These are phyloP conservation scores for Andricus quercusramuli DNA, from an alignment of 2,888 invertebrate species.

Conservation along the genomic window DNA sequence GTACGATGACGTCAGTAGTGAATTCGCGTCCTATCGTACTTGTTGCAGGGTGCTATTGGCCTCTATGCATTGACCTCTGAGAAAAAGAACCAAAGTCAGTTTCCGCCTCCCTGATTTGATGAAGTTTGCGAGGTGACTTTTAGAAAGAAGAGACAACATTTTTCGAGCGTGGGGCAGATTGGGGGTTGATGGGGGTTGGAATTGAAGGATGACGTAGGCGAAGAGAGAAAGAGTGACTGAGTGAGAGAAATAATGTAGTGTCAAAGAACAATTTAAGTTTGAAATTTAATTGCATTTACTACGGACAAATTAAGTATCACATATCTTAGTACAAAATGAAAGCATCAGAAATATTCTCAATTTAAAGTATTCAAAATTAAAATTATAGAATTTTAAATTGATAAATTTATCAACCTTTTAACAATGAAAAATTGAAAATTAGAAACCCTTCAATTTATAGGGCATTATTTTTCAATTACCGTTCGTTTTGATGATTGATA, in stretches of 20 bases:
- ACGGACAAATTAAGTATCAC: not conserved
- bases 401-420: too few species aligned
- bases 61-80: constrained; percentile 50
- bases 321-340: not conserved
- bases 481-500: too few species aligned
- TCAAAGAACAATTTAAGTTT: not conserved
- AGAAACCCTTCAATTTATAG: too few species aligned
- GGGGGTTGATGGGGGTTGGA: constrained; percentile 5
- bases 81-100: constrained; percentile 23
- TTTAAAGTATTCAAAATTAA: too few species aligned
- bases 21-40: constrained; percentile 63
- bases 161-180: not conserved
- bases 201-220: not conserved
- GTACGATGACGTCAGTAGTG: constrained; percentile 64
- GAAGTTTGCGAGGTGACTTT: not conserved
- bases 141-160: not conserved
- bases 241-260: not conserved
- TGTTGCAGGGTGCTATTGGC: constrained; percentile 65
- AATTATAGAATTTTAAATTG: too few species aligned
- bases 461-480: too few species aligned
- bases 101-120: not conserved
- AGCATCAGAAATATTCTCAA: too few species aligned
- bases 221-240: not conserved
- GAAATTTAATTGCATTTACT: not conserved
- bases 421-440: too few species aligned